Percentiles rank a stretch among this genome's conserved stretches.
Conservation (phyloP, 23 tunicate genomes). For the Halocynthia aurantium region DNA sequence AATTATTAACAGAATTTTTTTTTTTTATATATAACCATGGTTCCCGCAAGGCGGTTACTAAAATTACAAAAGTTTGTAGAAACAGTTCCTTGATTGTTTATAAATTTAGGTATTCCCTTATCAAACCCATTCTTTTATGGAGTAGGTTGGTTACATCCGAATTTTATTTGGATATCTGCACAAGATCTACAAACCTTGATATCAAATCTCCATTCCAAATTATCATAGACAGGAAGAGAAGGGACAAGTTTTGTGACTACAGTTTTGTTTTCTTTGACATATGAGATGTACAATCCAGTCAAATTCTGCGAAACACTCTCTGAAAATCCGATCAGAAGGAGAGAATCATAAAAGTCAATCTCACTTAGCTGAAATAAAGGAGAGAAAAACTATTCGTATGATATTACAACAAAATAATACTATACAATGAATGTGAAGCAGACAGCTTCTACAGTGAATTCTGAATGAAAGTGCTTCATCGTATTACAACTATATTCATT, state of each 20-base stretch:
- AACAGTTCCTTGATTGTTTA: too few relatives aligned
- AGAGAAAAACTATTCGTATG: too few relatives aligned
- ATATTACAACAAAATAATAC: too few relatives aligned
- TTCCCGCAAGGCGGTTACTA: too few relatives aligned
- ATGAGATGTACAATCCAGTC: conserved; percentile 26
- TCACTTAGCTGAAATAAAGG: conserved; percentile 14
- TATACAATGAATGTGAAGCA: too few relatives aligned
- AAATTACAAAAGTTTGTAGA: too few relatives aligned
- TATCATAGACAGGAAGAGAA: conserved; percentile 50
- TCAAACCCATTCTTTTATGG: not conserved
- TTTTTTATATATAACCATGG: too few relatives aligned
- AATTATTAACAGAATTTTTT: too few relatives aligned
- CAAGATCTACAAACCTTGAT: conserved; percentile 15
- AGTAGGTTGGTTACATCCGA: not conserved
- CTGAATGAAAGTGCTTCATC: too few relatives aligned
- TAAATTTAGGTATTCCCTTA: too few relatives aligned
- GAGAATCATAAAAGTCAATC: conserved; percentile 73
- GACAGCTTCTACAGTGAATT: too few relatives aligned
- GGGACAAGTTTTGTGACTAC: conserved; percentile 33
- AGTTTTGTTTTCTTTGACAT: conserved; percentile 24
- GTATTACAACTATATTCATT: too few relatives aligned
- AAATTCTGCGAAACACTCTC: conserved; percentile 18
- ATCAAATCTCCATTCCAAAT: conserved; percentile 88
- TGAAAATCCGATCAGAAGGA: conserved; percentile 43
- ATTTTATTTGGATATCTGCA: not conserved